Evolutionary conservation across 2,797 vertebrate genomes (phyloP), one percentile per base, ranked within the genome.

Genomic region (Smutsia temminckii): DNA sequence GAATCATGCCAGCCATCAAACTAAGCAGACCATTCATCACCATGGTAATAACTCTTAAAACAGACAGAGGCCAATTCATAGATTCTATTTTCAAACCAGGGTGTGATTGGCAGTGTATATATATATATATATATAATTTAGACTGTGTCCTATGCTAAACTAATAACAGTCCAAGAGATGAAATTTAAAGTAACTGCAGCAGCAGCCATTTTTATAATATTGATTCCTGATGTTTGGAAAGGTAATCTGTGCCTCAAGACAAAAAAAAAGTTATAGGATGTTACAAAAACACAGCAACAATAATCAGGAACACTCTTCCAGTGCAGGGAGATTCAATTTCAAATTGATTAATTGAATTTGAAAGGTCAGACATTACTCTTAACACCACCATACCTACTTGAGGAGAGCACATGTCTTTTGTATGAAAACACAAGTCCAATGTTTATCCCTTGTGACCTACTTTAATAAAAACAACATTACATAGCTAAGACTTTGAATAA

Each of bases 41-140:
- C 97, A 98, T 95, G 97, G 97, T 96, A 98, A 98, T 97, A 84
- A 86, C 63, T 75, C 95, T 32, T 91, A 91, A 98, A 98, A 98
- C 93, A 98, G 94, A 97, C 11, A 78, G 90, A 93, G 96, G 87
- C 84, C 96, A 75, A 88, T 92, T 91, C 95, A 94, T 29, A 85
- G 81, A 88, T 57, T 83, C 59, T 3, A 57, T 46, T 97, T 97
- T 94, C 83, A 86, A 95, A 88, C 6, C 72, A 49, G 37, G 46
- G 55, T 20, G 53, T 81, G 42, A 85, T 55, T 80, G 32, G 21
- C 59, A 21, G 32, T 79, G 18, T 59, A 49, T 57, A 6, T 23
- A 32, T 42, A 49, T 57, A 6, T 23, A 32, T 42, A 13, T 71
- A 53, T 78, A 23, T 84, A 80, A 91, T 68, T 80, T 69, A 92